These are phyloP conservation scores for Drosophila nikananu DNA, from an alignment of 1,140 invertebrate genomes.

Conservation along the genomic window DNA sequence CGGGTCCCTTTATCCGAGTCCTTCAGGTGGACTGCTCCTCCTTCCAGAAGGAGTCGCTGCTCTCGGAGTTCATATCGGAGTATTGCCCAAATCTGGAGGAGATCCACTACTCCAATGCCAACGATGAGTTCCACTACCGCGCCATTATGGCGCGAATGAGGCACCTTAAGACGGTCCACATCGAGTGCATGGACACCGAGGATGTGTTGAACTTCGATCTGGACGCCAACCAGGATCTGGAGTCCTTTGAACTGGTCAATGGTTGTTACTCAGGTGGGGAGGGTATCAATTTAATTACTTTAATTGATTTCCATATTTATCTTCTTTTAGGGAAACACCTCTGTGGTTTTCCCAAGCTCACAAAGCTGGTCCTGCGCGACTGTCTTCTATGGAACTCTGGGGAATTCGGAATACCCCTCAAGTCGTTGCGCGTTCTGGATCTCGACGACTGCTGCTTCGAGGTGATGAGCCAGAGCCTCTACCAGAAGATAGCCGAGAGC, in stretches of 20 bases:
- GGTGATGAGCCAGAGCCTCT: constrained; percentile 68
- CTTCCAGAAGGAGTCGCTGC: constrained; percentile 64
- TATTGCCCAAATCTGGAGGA: constrained; percentile 64
- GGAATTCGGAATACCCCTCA: constrained; percentile 65
- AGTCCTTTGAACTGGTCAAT: constrained; percentile 63
- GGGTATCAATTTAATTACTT: background rate
- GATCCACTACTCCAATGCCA: constrained; percentile 60
- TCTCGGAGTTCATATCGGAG: constrained; percentile 63
- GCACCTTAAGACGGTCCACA: constrained; percentile 35
- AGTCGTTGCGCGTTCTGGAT: constrained; percentile 27
- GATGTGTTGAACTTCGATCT: constrained; percentile 62
- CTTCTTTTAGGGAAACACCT: constrained; percentile 55
- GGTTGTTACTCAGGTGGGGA: constrained; percentile 67
- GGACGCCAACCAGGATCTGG: constrained; percentile 47
- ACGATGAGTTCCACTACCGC: constrained; percentile 64
- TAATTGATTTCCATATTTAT: background rate
- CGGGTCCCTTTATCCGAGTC: constrained; percentile 51
- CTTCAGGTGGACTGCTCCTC: constrained; percentile 49
- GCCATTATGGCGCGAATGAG: constrained; percentile 44
- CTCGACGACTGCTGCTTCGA: constrained; percentile 75
- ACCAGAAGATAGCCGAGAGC: constrained; percentile 65
- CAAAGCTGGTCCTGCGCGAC: constrained; percentile 54
- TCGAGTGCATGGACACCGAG: constrained; percentile 67
- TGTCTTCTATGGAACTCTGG: constrained; percentile 70
- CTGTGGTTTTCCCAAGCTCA: constrained; percentile 60